These are phyloP conservation scores for Epizoanthus fatuus DNA, from an alignment of 92 coral and sea anemone genomes.

Conservation along the genomic window DNA sequence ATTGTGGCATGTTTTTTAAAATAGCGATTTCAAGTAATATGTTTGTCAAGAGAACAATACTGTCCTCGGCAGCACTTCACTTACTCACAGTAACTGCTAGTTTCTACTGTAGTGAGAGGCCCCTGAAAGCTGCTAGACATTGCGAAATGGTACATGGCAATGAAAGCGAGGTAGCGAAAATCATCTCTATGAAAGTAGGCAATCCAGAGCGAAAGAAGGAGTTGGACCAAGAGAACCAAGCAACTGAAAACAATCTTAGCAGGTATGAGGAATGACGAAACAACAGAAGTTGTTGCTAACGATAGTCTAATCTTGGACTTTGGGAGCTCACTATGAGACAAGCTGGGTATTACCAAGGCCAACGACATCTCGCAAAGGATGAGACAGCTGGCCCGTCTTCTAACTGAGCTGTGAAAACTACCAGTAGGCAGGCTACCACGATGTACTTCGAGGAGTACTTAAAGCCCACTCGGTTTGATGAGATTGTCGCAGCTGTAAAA, in stretches of 20 bases:
- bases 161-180: background rate
- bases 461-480: background rate
- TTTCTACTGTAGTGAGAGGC: background rate
- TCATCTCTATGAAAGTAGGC: background rate
- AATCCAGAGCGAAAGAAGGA: background rate
- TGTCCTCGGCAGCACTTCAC: too few species aligned
- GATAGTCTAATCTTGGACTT: too few species aligned
- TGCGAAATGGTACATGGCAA: background rate
- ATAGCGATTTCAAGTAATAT: too few species aligned
- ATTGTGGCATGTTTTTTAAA: too few species aligned
- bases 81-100: too few species aligned
- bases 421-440: background rate
- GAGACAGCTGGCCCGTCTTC: conserved; percentile 56
- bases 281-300: background rate
- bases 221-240: background rate
- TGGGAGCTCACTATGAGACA: background rate
- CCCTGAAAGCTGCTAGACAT: conserved; percentile 1
- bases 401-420: conserved; percentile 17
- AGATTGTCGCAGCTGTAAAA: conserved; percentile 23
- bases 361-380: conserved; percentile 58
- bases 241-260: background rate
- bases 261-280: background rate
- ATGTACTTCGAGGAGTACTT: conserved; percentile 30
- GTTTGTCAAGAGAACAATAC: too few species aligned
- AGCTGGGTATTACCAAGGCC: conserved; percentile 8